phyloP scores from a whole-genome alignment of 1,140 invertebrate genomes.

The Drosophila aff. region DNA sequence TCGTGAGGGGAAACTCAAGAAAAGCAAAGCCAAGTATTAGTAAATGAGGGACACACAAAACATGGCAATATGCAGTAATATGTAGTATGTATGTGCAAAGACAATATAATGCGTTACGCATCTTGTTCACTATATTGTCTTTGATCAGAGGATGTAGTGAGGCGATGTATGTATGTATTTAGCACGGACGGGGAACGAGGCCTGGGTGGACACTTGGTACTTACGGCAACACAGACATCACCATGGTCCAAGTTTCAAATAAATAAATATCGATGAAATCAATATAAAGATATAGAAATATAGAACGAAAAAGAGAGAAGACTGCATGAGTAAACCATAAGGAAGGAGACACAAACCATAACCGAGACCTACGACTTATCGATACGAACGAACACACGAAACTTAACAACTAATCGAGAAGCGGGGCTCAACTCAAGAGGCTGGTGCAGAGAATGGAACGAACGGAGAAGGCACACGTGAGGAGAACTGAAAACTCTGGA shows the following conservation, averaged over 20 bases:
- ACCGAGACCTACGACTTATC: slow-evolving; percentile 58
- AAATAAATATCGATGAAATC: slow-evolving; percentile 62
- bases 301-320: slow-evolving; percentile 53
- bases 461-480: slow-evolving; percentile 23
- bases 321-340: slow-evolving; percentile 74
- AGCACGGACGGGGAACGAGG: slow-evolving; percentile 33
- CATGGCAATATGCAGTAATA: slow-evolving; percentile 26
- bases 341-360: slow-evolving; percentile 46
- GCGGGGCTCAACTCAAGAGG: slow-evolving; percentile 57
- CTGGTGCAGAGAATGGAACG: slow-evolving; percentile 48
- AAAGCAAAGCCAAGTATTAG: slow-evolving; percentile 35
- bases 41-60: slow-evolving; percentile 32
- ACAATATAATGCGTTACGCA: neutral
- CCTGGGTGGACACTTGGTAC: slow-evolving; percentile 75
- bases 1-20: slow-evolving; percentile 35
- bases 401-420: slow-evolving; percentile 63
- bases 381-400: slow-evolving; percentile 35
- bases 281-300: slow-evolving; percentile 49
- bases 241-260: slow-evolving; percentile 64
- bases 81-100: slow-evolving; percentile 1
- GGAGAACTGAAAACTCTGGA: slow-evolving; percentile 37
- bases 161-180: slow-evolving; percentile 23
- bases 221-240: slow-evolving; percentile 67
- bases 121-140: neutral
- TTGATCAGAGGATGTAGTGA: neutral